Evolutionary conservation across 2,888 invertebrate species (phyloP), one percentile per base, ranked within the genome.

Genomic region (Athalia rosae): DNA sequence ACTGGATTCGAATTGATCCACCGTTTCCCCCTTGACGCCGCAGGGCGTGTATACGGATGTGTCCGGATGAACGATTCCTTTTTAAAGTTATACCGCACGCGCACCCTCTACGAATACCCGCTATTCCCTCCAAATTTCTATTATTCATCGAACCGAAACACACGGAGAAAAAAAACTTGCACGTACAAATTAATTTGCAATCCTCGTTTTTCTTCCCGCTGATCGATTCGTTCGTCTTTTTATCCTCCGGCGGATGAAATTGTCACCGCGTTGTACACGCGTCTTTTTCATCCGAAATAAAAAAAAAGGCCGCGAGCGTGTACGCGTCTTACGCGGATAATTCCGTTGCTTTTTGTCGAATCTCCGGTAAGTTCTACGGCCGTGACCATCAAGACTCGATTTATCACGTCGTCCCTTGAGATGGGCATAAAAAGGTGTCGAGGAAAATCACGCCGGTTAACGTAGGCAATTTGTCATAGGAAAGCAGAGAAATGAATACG

Each of bases 381-480:
- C 61, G 61, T 2, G 28, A 61, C 61, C 15, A 61, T 61, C 15
- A 61, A 61, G 61, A 61, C 61, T 61, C 61, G 15, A 61, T 61
- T 61, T 61, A 61, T 61, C 61, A 69, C 53, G 11, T 4, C 0
- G 11, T 7, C 7, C 43, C 48, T 13, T 6, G 4, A 9, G 15
- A 15, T 15, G 15, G 66, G 8, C 66, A 15, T 45, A 28, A 69
- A 53, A 4, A 5, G 9, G 43, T 15, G 11, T 56, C 43, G 13
- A 45, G 58, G 58, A 71, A 71, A 71, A 71, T n/a, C 15, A 53
- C 28, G 15, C 28, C 41, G 50, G 67, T 53, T 67, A 53, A 58
- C 71, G 13, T 56, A 11, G 15, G 43, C 56, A 41, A 71, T 71
- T 71, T 71, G 71, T 71, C 71, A 71, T 45, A 71, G 43, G 15